These are phyloP conservation scores for Oreochromis tanganicae DNA, from an alignment of 2,113 vertebrate genomes.

Conservation along the genomic window DNA sequence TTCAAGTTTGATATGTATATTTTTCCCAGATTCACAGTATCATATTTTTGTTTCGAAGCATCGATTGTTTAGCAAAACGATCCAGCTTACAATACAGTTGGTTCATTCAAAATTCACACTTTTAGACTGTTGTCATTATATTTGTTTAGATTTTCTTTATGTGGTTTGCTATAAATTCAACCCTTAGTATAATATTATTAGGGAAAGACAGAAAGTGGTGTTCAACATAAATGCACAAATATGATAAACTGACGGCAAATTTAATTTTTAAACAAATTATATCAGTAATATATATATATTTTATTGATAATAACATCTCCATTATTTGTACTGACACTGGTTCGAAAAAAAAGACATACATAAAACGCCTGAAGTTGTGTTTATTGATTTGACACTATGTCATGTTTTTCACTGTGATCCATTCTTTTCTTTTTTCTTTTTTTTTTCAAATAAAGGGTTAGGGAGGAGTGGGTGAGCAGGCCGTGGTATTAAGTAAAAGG, in stretches of 20 bases:
- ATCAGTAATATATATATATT: not conserved
- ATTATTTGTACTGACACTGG: not conserved
- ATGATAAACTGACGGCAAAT: not conserved
- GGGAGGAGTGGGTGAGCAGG: conserved; percentile 64
- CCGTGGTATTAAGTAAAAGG: conserved; percentile 65
- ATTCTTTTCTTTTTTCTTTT: not conserved
- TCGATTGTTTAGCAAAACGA: not conserved
- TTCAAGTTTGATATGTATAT: not conserved
- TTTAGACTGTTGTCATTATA: not conserved
- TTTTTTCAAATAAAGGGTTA: not conserved
- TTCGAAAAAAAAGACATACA: not conserved
- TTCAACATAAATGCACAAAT: not conserved
- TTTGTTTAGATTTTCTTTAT: not conserved
- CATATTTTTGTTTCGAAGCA: not conserved
- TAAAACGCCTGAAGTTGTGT: not conserved
- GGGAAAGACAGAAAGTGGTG: not conserved
- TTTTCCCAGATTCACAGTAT: not conserved
- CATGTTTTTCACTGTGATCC: not conserved
- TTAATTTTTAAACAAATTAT: not conserved
- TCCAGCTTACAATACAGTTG: not conserved
- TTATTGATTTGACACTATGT: not conserved
- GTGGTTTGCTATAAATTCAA: not conserved
- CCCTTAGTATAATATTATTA: not conserved
- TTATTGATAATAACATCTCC: not conserved
- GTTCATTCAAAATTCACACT: not conserved